Percentiles rank a stretch among this genome's conserved stretches.
Conservation (phyloP, 2,113 vertebrate genomes). For the Dipodomys merriami region DNA sequence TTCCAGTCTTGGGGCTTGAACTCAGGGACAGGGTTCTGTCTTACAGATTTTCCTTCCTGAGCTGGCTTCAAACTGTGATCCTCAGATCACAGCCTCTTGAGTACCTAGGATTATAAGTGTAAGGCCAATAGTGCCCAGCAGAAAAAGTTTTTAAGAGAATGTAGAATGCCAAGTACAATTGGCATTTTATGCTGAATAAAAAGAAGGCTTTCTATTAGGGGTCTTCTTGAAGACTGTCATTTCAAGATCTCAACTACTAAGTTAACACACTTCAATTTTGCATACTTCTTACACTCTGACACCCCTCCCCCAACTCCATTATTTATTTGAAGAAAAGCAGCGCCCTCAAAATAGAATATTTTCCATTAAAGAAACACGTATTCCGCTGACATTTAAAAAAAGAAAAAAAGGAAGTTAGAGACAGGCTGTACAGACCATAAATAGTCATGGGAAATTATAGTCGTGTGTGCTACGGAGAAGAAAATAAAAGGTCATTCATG, state of each 20-base stretch:
- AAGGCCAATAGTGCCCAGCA: no score
- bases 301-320: background rate
- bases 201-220: slow-evolving; percentile 23
- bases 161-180: background rate
- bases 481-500: slow-evolving; percentile 59
- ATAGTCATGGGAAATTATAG: slow-evolving; percentile 76
- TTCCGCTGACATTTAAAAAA: slow-evolving; percentile 61
- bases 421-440: slow-evolving; percentile 60
- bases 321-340: slow-evolving; percentile 69
- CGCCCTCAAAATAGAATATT: slow-evolving; percentile 75
- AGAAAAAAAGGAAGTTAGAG: slow-evolving; percentile 31
- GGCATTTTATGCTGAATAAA: slow-evolving; percentile 32
- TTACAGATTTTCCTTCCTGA: no score
- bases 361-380: slow-evolving; percentile 76
- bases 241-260: background rate
- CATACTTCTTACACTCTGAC: background rate
- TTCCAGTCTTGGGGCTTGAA: no score
- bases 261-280: background rate
- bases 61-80: no score
- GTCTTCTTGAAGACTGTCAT: background rate
- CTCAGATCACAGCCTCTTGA: no score
- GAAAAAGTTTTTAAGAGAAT: background rate
- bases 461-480: slow-evolving; percentile 37
- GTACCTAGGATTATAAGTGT: no score
- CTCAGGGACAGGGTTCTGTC: no score